phyloP scores from a whole-genome alignment of 1,140 invertebrate genomes.

The Drosophila burlai region DNA sequence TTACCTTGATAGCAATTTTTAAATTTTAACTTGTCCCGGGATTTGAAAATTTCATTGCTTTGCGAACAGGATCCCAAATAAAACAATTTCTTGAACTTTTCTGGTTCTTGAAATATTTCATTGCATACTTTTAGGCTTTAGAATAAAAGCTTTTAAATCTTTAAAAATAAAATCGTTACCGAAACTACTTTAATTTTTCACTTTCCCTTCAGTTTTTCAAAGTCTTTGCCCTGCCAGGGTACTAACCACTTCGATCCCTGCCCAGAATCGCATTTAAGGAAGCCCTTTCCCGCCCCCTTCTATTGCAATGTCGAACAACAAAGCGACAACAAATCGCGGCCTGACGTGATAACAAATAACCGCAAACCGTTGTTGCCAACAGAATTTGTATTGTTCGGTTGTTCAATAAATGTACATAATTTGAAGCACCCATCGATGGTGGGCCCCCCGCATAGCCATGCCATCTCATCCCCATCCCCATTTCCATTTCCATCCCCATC shows the following conservation, averaged over 20 bases:
- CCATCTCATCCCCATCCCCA: background rate
- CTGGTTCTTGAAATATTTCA: background rate
- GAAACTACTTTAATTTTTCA: background rate
- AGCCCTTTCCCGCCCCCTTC: background rate
- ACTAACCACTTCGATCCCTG: background rate
- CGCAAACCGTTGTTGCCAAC: conserved; percentile 70
- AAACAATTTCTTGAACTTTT: background rate
- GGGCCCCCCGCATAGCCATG: background rate
- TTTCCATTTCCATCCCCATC: background rate
- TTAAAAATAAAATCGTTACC: background rate
- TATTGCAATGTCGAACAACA: conserved; percentile 50
- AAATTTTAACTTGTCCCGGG: too few relatives aligned
- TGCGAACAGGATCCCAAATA: background rate
- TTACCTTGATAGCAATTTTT: too few relatives aligned
- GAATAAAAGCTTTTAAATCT: background rate
- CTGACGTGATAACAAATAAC: conserved; percentile 83
- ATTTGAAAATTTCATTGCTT: too few relatives aligned
- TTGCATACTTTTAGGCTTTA: background rate
- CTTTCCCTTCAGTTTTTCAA: too few relatives aligned
- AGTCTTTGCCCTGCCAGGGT: background rate
- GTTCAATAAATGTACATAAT: conserved; percentile 78
- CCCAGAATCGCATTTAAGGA: background rate
- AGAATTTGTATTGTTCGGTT: conserved; percentile 52
- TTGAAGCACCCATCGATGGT: conserved; percentile 37
- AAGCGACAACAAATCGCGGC: conserved; percentile 65